Evolutionary conservation across 2,113 vertebrate genomes (phyloP).

Genomic region (Rissa tridactyla): DNA sequence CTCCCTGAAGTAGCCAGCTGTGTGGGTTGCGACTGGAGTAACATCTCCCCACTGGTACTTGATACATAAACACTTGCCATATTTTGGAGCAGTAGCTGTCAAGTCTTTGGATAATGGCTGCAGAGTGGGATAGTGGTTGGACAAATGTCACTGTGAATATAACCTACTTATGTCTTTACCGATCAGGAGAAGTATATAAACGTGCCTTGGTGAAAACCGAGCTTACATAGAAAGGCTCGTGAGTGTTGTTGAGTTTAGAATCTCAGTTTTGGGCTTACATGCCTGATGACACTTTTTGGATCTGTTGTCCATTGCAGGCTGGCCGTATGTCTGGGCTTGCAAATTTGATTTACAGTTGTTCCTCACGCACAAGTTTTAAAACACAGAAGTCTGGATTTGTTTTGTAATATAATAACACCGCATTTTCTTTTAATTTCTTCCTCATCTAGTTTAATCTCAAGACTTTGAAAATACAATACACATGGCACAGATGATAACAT

Average conservation of each 20-base stretch:
- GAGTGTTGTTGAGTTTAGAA: not conserved
- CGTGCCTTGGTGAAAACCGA: not conserved
- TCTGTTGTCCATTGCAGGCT: not conserved
- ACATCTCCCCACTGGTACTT: not conserved
- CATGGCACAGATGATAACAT: conserved; percentile 54
- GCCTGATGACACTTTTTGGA: not conserved
- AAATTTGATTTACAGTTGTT: not conserved
- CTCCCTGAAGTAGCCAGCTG: not conserved
- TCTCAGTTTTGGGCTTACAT: not conserved
- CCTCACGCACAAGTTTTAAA: not conserved
- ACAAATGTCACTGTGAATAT: not conserved
- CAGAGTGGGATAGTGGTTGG: not conserved
- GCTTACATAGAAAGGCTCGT: not conserved
- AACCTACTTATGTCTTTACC: not conserved
- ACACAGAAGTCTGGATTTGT: not conserved
- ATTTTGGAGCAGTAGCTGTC: not conserved
- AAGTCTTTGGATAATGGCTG: not conserved
- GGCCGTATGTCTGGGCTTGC: not conserved
- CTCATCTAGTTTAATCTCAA: conserved; percentile 38
- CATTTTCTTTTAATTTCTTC: not conserved
- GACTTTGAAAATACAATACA: conserved; percentile 43
- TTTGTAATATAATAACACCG: not conserved
- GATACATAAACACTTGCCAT: not conserved
- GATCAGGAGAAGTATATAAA: not conserved
- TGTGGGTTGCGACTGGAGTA: not conserved